These are phyloP conservation scores for Cyrtorhinus lividipennis DNA, from an alignment of 1,140 invertebrate species.

Conservation along the genomic window DNA sequence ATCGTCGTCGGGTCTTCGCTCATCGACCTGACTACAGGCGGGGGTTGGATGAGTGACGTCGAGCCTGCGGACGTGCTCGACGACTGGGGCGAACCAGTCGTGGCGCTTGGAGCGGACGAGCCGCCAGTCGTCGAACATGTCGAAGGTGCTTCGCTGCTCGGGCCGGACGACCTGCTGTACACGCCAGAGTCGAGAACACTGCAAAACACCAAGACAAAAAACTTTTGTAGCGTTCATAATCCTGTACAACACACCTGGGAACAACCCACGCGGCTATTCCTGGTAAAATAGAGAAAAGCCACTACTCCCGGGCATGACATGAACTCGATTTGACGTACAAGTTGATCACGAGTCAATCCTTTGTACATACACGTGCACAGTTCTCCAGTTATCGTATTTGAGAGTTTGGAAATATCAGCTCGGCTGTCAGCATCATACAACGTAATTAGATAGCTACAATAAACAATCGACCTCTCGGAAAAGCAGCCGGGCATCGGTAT, in stretches of 20 bases:
- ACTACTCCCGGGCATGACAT: too few species aligned
- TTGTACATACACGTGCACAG: too few species aligned
- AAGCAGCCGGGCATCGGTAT: too few species aligned
- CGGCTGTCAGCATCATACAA: too few species aligned
- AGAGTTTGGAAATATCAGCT: too few species aligned
- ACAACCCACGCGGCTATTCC: not conserved
- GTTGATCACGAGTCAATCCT: too few species aligned
- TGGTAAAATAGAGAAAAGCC: not conserved
- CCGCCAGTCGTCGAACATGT: constrained; percentile 13
- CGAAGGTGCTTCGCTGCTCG: constrained; percentile 13
- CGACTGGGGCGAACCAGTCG: not conserved
- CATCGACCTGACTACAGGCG: not conserved
- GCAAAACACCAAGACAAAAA: constrained; percentile 21
- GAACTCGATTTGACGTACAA: too few species aligned
- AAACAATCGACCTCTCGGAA: too few species aligned
- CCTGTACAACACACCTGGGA: constrained; percentile 18
- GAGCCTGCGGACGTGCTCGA: not conserved
- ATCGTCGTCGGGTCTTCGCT: constrained; percentile 11
- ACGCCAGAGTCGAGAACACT: constrained; percentile 22
- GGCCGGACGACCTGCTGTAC: constrained; percentile 8
- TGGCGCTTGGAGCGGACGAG: not conserved
- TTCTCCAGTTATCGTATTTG: too few species aligned
- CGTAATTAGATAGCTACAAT: too few species aligned
- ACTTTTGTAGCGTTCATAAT: constrained; percentile 20
- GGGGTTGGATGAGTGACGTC: not conserved